Conservation (phyloP, 2,797 vertebrate genomes). For the Poeciliopsis gracilis region DNA sequence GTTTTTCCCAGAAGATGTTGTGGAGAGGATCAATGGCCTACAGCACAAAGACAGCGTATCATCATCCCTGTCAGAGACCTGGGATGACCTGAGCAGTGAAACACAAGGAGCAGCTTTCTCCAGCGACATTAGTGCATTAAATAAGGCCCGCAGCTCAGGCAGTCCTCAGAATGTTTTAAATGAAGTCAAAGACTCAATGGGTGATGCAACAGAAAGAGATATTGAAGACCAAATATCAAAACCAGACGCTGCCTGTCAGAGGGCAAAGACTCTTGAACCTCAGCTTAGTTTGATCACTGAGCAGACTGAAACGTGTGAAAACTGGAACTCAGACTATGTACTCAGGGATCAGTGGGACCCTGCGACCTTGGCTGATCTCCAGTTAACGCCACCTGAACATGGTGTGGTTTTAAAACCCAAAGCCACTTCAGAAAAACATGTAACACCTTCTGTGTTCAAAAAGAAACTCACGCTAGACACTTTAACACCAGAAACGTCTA, state of each 20-base stretch:
- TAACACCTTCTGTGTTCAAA: constrained; percentile 21
- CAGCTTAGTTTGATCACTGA: constrained; percentile 74
- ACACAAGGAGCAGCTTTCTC: constrained; percentile 68
- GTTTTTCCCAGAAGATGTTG: constrained; percentile 86
- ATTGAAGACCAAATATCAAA: constrained; percentile 39
- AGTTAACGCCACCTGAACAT: constrained; percentile 75
- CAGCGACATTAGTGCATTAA: constrained; percentile 76
- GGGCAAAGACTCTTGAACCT: constrained; percentile 59
- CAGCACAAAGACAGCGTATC: constrained; percentile 78
- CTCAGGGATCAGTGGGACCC: constrained; percentile 64
- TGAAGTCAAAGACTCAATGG: constrained; percentile 27
- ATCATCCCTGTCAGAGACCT: constrained; percentile 85
- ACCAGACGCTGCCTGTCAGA: constrained; percentile 39
- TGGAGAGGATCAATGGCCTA: constrained; percentile 83
- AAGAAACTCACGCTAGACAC: constrained; percentile 58
- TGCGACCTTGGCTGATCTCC: constrained; percentile 61
- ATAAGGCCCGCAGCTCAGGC: constrained; percentile 79
- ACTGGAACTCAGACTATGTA: constrained; percentile 59
- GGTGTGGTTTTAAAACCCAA: constrained; percentile 47
- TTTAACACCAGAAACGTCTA: constrained; percentile 76
- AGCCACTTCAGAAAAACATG: constrained; percentile 38
- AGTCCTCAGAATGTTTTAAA: constrained; percentile 79
- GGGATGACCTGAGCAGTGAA: constrained; percentile 87
- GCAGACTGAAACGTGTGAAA: constrained; percentile 59
- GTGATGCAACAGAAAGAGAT: constrained; percentile 36